A percentile compares a stretch with the other conserved stretches of the same genome.
Evolutionary conservation across 64 coral and sea anemone genomes (phyloP).

Genomic region (Stichodactyla mertensii): DNA sequence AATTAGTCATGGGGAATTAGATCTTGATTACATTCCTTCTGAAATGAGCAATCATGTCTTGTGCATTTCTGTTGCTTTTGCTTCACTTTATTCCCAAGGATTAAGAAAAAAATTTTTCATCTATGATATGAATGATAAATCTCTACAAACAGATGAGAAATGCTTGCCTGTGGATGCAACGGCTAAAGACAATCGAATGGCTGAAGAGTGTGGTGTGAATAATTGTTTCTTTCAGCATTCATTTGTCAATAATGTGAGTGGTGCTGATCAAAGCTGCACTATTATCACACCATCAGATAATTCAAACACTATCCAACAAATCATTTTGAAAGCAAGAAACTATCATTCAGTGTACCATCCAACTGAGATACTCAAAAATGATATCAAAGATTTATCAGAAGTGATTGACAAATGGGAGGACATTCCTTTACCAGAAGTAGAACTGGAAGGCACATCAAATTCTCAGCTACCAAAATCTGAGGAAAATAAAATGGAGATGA

Average conservation of each 20-base stretch:
- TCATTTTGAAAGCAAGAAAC: slow-evolving; percentile 4
- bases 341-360: slow-evolving; percentile 78
- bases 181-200: not conserved
- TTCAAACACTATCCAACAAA: not conserved
- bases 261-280: not conserved
- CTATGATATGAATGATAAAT: not conserved
- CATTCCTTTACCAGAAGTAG: slow-evolving; percentile 55
- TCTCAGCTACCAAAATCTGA: not conserved
- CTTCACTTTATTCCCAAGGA: not conserved
- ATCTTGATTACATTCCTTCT: slow-evolving; percentile 45
- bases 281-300: not conserved
- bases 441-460: not conserved
- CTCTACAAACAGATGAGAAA: not conserved
- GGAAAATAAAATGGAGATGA: not conserved
- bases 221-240: not conserved
- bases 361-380: slow-evolving; percentile 34
- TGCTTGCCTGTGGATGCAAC: not conserved
- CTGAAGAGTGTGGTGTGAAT: not conserved
- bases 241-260: not conserved
- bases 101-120: not conserved
- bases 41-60: slow-evolving; percentile 74
- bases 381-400: slow-evolving; percentile 16
- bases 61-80: slow-evolving; percentile 62
- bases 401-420: slow-evolving; percentile 37
- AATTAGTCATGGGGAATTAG: slow-evolving; percentile 86